phyloP scores from a whole-genome alignment of 2,797 vertebrate genomes.

The Gymnopithys bicolor region DNA sequence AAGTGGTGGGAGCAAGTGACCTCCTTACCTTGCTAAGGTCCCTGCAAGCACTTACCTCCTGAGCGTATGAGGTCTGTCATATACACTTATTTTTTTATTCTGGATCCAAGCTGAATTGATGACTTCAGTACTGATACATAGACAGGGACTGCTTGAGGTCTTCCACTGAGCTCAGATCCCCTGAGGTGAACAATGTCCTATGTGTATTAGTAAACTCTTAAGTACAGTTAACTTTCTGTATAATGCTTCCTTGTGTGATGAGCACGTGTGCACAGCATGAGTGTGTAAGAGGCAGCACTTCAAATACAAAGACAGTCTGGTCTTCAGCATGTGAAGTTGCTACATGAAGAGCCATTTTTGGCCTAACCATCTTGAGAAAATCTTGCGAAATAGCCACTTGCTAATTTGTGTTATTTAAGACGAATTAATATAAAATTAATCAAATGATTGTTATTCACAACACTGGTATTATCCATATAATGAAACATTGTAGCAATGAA shows the following conservation, averaged over 20 bases:
- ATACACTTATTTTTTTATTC: not conserved
- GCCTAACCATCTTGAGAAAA: not conserved
- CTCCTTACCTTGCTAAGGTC: not conserved
- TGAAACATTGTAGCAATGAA: no score
- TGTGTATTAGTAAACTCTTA: not conserved
- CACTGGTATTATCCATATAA: not conserved
- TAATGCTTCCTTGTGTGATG: not conserved
- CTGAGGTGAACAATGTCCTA: not conserved
- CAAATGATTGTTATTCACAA: not conserved
- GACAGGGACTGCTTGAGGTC: not conserved
- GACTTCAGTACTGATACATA: not conserved
- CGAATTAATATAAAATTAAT: not conserved
- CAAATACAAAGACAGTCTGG: not conserved
- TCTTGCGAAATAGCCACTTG: not conserved
- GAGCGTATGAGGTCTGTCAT: accelerated
- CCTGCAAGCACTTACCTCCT: not conserved
- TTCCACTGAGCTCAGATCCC: not conserved
- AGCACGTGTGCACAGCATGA: not conserved
- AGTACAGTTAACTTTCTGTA: not conserved
- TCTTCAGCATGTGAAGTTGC: not conserved
- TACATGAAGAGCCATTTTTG: not conserved
- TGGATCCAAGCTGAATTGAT: not conserved
- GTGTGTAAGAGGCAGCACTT: not conserved
- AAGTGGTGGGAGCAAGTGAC: not conserved
- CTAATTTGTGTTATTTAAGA: not conserved